Evolutionary conservation across 2,888 invertebrate species (phyloP).

Genomic region (Ptilodon capucinus): DNA sequence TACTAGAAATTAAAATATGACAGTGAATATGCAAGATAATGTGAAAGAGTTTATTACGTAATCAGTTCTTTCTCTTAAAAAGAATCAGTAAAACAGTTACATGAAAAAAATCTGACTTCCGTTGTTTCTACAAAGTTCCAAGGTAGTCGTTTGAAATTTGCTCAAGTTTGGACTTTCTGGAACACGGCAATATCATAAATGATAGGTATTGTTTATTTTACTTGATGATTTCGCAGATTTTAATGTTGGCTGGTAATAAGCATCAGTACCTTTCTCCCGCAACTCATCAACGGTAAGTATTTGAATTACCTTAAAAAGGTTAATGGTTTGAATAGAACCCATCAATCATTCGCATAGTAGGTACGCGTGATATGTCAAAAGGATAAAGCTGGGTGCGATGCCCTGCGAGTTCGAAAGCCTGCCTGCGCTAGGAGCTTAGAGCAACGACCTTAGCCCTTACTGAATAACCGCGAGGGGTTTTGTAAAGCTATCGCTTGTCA

Average conservation of each 20-base stretch:
- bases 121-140: too few species aligned
- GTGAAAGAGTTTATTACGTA: too few species aligned
- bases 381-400: slow-evolving; percentile 58
- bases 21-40: too few species aligned
- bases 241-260: neutral
- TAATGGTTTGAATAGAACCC: slow-evolving; percentile 1
- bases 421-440: slow-evolving; percentile 55
- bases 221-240: neutral
- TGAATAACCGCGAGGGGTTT: slow-evolving; percentile 57
- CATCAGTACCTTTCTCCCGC: neutral
- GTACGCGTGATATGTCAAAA: slow-evolving; percentile 39
- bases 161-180: neutral
- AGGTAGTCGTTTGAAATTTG: too few species aligned
- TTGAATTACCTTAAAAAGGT: neutral
- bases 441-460: slow-evolving; percentile 74
- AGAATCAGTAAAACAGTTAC: too few species aligned
- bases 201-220: neutral
- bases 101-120: too few species aligned
- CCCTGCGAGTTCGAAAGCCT: slow-evolving; percentile 60
- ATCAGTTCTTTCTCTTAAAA: too few species aligned
- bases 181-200: neutral
- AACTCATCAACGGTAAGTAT: neutral
- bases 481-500: slow-evolving; percentile 28
- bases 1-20: too few species aligned
- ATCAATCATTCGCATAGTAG: slow-evolving; percentile 44